Evolutionary conservation across 1,140 invertebrate species (phyloP), one percentile per base, ranked within the genome.

Genomic region (Scaptomyza montana): DNA sequence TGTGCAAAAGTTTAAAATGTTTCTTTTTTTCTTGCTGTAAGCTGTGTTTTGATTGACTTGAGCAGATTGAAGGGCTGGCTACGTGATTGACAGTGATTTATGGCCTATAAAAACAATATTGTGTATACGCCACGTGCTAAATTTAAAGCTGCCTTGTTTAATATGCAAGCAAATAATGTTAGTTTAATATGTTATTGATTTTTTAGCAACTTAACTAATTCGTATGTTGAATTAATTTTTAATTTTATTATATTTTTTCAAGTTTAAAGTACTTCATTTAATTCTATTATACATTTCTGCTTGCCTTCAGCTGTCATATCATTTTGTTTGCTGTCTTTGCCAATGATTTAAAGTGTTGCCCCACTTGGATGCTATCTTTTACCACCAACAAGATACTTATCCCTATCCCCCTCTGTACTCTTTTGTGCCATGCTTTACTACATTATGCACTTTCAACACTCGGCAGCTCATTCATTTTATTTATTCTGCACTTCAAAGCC

Each of bases 401-500:
- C 19, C 19, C 39, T 16, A 5, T 53, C 16, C 10, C 45, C 46
- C 19, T 0, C 43, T 13, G 12, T 12, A 5, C 16, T 9, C 7
- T 36, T 36, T 36, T 45, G 36, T 51, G 47, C 50, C 55, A 41
- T n/a, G 8, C 60, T 68, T 81, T 75, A 65, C 78, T 76, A 86
- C 71, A 87, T 86, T 82, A 86, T 86, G 82, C 81, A 85, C 81
- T 85, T 73, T 71, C 74, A 70, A 78, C 81, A 87, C 81, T 86
- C 78, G 54, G 78, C 82, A 76, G 64, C 82, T 86, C 81, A 86
- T 82, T 86, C 81, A 78, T 82, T 82, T 71, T 86, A 87, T 86
- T 87, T 87, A 87, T 82, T 82, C 84, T 89, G 72, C 78, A 87
- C 84, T 87, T 87, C 82, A 87, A 89, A 82, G 78, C 84, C 70